Evolutionary conservation across 2,113 vertebrate genomes (phyloP).

Genomic region (Protomyctophum bolini): DNA sequence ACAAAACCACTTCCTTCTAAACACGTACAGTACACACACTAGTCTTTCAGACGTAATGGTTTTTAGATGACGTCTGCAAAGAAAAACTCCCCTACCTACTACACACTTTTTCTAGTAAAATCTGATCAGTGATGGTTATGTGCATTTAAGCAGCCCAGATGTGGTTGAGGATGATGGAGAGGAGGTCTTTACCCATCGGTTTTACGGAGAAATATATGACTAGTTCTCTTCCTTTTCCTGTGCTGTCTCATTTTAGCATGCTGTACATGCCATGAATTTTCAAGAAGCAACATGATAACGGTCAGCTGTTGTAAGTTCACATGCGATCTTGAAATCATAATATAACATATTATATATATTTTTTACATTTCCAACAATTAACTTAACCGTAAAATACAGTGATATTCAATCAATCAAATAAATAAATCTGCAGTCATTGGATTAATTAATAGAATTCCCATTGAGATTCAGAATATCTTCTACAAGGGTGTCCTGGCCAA

Average conservation of each 20-base stretch:
- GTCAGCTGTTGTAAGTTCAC: no score
- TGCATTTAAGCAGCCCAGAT: conserved; percentile 20
- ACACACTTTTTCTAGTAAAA: conserved; percentile 34
- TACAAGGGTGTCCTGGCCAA: no score
- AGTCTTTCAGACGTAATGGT: conserved; percentile 23
- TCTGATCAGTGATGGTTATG: conserved; percentile 14
- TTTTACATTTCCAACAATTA: no score
- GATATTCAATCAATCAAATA: no score
- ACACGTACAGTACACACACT: background rate
- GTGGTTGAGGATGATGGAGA: conserved; percentile 16
- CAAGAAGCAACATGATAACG: no score
- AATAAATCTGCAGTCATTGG: no score
- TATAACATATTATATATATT: no score
- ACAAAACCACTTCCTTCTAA: conserved; percentile 55
- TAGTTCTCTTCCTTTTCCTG: background rate
- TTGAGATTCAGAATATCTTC: no score
- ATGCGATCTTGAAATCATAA: no score
- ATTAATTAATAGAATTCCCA: no score
- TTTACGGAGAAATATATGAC: background rate
- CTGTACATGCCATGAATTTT: no score
- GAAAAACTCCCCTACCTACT: conserved; percentile 13
- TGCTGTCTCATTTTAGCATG: background rate
- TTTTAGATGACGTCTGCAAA: conserved; percentile 38
- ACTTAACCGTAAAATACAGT: no score
- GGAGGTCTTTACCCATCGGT: background rate